These are phyloP conservation scores for Myrmecobius fasciatus DNA, from an alignment of 2,113 vertebrate species.

Conservation along the genomic window DNA sequence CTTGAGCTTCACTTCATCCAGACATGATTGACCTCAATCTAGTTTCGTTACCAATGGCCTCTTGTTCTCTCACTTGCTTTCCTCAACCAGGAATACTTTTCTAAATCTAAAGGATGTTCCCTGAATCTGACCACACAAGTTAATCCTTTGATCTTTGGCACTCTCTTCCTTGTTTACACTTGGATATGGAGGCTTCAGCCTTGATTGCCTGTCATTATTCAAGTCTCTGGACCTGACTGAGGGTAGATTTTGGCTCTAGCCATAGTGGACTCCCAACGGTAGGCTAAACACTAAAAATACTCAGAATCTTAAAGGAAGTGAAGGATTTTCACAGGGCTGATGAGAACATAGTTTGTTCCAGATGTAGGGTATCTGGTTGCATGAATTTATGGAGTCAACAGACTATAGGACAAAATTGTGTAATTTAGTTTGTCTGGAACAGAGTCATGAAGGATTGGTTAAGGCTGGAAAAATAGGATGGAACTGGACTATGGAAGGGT, in stretches of 20 bases:
- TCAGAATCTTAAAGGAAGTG: no score
- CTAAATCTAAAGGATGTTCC: neutral
- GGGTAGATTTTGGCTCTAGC: neutral
- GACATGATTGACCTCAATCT: neutral
- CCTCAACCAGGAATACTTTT: neutral
- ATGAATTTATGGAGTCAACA: neutral
- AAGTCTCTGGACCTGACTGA: neutral
- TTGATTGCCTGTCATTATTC: neutral
- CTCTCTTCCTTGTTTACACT: neutral
- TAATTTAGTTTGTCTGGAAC: neutral
- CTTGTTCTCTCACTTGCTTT: neutral
- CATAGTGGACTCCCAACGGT: neutral
- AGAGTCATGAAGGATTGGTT: neutral
- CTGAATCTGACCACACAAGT: neutral
- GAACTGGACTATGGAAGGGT: neutral
- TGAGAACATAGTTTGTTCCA: neutral
- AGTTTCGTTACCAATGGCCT: neutral
- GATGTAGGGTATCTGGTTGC: neutral
- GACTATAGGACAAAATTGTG: neutral
- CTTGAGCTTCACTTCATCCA: neutral
- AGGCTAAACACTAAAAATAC: neutral
- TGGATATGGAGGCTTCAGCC: neutral
- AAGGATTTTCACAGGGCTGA: neutral
- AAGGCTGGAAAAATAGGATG: neutral
- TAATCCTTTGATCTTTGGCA: neutral